Evolutionary conservation across 2,888 invertebrate genomes (phyloP).

Genomic region (Embidobia sp.): DNA sequence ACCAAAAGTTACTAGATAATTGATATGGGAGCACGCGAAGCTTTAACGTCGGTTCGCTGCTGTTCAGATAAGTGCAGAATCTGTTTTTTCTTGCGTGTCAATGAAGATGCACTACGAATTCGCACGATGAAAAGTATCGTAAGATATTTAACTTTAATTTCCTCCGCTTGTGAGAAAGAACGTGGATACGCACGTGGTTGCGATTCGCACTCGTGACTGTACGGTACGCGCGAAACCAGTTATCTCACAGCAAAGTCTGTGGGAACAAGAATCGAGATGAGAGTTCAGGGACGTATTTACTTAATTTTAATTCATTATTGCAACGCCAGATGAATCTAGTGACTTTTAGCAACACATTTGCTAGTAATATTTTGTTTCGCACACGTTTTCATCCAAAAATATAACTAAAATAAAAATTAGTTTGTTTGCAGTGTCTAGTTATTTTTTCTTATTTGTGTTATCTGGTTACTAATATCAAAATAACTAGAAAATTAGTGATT

Average conservation of each 20-base stretch:
- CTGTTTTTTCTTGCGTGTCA: constrained; percentile 41
- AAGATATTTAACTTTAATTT: constrained; percentile 64
- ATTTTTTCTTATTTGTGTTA: no score
- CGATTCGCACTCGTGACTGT: constrained; percentile 65
- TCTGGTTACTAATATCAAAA: no score
- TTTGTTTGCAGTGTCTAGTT: no score
- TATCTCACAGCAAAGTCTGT: constrained; percentile 65
- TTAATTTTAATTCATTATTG: constrained; percentile 29
- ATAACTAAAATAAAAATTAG: no score
- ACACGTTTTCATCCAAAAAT: no score
- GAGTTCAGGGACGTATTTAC: constrained; percentile 55
- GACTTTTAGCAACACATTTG: no score
- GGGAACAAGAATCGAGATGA: constrained; percentile 64
- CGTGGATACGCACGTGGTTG: constrained; percentile 63
- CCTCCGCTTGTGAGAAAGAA: constrained; percentile 62
- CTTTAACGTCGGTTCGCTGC: constrained; percentile 7
- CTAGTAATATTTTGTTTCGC: no score
- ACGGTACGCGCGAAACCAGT: constrained; percentile 69
- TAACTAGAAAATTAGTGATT: no score
- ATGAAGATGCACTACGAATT: constrained; percentile 55
- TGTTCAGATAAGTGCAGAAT: no score
- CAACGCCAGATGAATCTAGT: not conserved
- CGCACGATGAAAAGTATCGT: constrained; percentile 53
- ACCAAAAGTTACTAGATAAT: no score
- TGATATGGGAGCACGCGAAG: no score